Evolutionary conservation across 1,140 invertebrate species (phyloP).

Genomic region (Hylaeus anthracinus): DNA sequence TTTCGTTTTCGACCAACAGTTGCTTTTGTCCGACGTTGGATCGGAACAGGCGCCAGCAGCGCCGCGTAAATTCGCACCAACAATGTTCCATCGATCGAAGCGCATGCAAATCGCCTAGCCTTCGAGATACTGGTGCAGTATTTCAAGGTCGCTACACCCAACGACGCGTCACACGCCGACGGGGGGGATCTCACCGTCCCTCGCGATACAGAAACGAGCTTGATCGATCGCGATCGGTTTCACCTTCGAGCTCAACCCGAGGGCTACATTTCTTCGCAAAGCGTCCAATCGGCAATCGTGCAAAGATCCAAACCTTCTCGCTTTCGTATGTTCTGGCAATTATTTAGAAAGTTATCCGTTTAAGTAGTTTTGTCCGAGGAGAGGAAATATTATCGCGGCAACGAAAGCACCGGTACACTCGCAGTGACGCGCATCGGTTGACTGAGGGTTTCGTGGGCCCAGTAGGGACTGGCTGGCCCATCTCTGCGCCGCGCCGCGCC

Average conservation of each 20-base stretch:
- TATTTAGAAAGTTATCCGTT: too few species aligned
- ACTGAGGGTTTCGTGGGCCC: slow-evolving; percentile 67
- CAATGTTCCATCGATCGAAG: slow-evolving; percentile 12
- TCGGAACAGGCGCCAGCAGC: slow-evolving; percentile 11
- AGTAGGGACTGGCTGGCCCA: slow-evolving; percentile 51
- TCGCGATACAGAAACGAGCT: too few species aligned
- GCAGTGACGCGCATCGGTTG: slow-evolving; percentile 72
- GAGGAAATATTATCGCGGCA: too few species aligned
- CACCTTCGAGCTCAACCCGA: neutral
- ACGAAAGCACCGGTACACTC: slow-evolving; percentile 44
- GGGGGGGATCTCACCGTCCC: neutral
- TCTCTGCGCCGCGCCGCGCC: slow-evolving; percentile 50
- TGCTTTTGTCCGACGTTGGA: neutral
- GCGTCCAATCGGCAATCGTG: too few species aligned
- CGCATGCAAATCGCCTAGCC: slow-evolving; percentile 25
- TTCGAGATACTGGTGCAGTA: neutral
- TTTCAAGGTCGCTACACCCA: neutral
- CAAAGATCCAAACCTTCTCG: too few species aligned
- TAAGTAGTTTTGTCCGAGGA: too few species aligned
- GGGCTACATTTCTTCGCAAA: too few species aligned
- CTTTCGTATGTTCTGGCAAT: too few species aligned
- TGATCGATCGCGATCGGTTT: neutral
- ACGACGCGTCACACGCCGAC: neutral
- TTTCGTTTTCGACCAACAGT: neutral
- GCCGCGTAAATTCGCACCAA: slow-evolving; percentile 27